Percentiles rank a stretch among this genome's conserved stretches.
Conservation (phyloP, 2,797 vertebrate genomes). For the Diplodus puntazzo region DNA sequence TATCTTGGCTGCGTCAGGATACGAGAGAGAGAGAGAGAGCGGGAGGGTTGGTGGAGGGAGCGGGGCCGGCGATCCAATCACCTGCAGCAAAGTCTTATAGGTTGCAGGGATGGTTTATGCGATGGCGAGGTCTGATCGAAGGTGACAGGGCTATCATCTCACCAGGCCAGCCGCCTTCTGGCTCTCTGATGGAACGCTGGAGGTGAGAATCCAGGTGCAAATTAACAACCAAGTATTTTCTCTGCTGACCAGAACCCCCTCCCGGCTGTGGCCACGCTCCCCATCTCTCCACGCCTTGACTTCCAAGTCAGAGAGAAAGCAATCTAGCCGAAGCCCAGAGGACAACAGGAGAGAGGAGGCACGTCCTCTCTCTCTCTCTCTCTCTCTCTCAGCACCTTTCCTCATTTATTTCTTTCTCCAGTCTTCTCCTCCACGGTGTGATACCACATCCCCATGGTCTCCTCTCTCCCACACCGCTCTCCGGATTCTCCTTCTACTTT, state of each 20-base stretch:
- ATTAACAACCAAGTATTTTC: conserved; percentile 65
- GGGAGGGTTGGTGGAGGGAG: background rate
- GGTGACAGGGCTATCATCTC: conserved; percentile 53
- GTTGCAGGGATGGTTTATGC: conserved; percentile 46
- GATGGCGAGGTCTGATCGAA: conserved; percentile 52
- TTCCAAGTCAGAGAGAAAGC: conserved; percentile 54
- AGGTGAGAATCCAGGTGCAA: conserved; percentile 67
- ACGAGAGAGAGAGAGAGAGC: conserved; percentile 5
- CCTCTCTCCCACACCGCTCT: conserved; percentile 31
- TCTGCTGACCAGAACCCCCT: conserved; percentile 23
- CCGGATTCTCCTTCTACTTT: conserved; percentile 29
- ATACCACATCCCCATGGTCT: conserved; percentile 45
- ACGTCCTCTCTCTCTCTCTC: conserved; percentile 21
- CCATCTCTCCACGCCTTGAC: conserved; percentile 27
- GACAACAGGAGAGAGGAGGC: conserved; percentile 42
- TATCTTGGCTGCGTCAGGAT: conserved; percentile 49
- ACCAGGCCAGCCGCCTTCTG: conserved; percentile 44
- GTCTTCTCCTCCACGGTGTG: conserved; percentile 50
- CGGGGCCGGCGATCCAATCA: conserved; percentile 34
- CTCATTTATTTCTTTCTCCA: conserved; percentile 62
- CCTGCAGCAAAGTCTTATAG: conserved; percentile 47
- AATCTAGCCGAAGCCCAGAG: conserved; percentile 66
- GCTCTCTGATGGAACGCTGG: conserved; percentile 56
- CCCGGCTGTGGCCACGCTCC: conserved; percentile 22
- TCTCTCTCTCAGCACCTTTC: conserved; percentile 46